Percentiles rank a stretch among this genome's conserved stretches.
These are phyloP conservation scores for Cephus spinipes DNA, from an alignment of 2,888 invertebrate genomes.

Conservation along the genomic window DNA sequence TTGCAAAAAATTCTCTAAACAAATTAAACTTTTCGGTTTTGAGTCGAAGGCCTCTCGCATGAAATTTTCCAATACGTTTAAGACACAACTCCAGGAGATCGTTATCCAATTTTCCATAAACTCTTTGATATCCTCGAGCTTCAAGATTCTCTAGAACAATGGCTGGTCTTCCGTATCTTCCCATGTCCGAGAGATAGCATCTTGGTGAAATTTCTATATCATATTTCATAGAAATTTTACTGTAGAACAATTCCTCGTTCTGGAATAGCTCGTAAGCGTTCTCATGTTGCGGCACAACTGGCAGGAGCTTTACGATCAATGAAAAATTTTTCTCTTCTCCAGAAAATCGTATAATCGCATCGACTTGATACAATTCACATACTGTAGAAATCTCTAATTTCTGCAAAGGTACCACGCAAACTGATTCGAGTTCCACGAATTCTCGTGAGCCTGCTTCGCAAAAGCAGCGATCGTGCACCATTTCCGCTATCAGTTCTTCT, in stretches of 20 bases:
- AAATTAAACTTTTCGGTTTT: slow-evolving; percentile 36
- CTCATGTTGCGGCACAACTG: slow-evolving; percentile 12
- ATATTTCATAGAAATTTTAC: slow-evolving; percentile 39
- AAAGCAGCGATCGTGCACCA: slow-evolving; percentile 57
- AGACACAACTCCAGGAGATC: slow-evolving; percentile 47
- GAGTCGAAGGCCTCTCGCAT: slow-evolving; percentile 46
- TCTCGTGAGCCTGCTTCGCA: slow-evolving; percentile 56
- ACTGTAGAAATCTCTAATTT: slow-evolving; percentile 15
- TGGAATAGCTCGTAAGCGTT: slow-evolving; percentile 42
- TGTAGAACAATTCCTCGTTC: slow-evolving; percentile 59
- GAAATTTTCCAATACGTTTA: slow-evolving; percentile 48
- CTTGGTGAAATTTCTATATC: slow-evolving; percentile 43
- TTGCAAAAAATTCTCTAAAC: slow-evolving; percentile 52
- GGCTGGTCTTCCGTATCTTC: slow-evolving; percentile 52
- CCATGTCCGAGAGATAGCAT: slow-evolving; percentile 54
- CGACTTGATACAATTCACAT: slow-evolving; percentile 42
- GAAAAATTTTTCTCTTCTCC: slow-evolving; percentile 43
- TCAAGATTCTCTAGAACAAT: slow-evolving; percentile 55
- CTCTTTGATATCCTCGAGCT: slow-evolving; percentile 37
- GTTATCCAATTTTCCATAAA: slow-evolving; percentile 38
- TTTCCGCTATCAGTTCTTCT: slow-evolving; percentile 51
- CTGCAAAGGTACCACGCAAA: slow-evolving; percentile 30
- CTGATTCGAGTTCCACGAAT: slow-evolving; percentile 55
- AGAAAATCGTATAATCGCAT: slow-evolving; percentile 48
- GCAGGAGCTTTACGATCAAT: slow-evolving; percentile 52